A percentile compares a stretch with the other conserved stretches of the same genome.
These are phyloP conservation scores for Tipula lateralis DNA, from an alignment of 2,888 invertebrate genomes.

Conservation along the genomic window DNA sequence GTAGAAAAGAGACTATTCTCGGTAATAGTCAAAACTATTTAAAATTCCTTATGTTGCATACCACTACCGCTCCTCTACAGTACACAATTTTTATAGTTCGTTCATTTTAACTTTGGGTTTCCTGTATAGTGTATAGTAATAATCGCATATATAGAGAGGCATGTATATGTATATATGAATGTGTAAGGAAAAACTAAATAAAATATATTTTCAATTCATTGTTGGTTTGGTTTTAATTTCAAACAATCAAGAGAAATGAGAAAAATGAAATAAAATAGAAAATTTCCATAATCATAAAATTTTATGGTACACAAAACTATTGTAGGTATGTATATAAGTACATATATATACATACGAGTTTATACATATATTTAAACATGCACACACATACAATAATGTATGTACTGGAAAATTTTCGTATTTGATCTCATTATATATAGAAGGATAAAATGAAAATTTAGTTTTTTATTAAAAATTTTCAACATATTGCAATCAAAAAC, in stretches of 20 bases:
- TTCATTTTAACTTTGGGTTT: neutral
- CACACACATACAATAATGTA: too few species aligned
- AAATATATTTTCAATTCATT: neutral
- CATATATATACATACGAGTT: neutral
- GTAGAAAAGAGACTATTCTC: neutral
- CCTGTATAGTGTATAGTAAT: neutral
- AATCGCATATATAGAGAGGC: too few species aligned
- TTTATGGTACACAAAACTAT: neutral
- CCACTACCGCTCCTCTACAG: neutral
- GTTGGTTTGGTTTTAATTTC: conserved; percentile 9
- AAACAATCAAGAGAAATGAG: neutral
- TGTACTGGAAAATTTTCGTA: neutral
- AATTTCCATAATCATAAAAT: conserved; percentile 20
- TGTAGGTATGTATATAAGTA: neutral
- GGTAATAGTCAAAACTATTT: neutral
- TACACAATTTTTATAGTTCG: neutral
- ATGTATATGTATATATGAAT: neutral
- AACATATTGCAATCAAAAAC: neutral
- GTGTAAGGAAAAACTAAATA: neutral
- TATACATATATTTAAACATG: neutral
- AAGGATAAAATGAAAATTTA: neutral
- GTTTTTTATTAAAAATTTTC: neutral
- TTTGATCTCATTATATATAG: neutral
- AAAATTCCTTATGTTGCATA: neutral
- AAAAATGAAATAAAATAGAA: neutral